Percentiles rank a stretch among this genome's conserved stretches.
phyloP scores from a whole-genome alignment of 1,140 invertebrate genomes.

The Lepidostoma basale region DNA sequence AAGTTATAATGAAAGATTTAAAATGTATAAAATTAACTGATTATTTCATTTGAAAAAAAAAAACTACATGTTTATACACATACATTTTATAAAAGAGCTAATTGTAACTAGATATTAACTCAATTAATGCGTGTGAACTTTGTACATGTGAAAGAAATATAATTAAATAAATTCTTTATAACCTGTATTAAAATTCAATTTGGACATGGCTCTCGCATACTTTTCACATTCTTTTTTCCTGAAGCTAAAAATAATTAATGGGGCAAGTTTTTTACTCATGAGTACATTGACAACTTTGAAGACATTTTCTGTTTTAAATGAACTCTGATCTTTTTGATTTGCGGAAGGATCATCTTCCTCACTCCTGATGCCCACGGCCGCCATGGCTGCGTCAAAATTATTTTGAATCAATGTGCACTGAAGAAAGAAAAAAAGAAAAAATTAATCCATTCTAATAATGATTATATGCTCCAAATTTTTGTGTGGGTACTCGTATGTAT shows the following conservation, averaged over 20 bases:
- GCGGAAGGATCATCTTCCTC: not conserved
- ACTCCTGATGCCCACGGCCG: constrained; percentile 66
- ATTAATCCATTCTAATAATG: too few species aligned
- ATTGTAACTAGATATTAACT: not conserved
- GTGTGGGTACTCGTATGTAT: too few species aligned
- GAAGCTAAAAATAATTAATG: constrained; percentile 98
- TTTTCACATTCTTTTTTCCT: constrained; percentile 98
- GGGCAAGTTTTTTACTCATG: constrained; percentile 96
- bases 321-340: not conserved
- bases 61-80: too few species aligned
- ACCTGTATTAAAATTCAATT: constrained; percentile 94
- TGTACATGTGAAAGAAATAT: not conserved
- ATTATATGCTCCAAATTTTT: too few species aligned
- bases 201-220: constrained; percentile 94
- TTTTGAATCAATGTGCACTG: constrained; percentile 18
- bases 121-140: not conserved
- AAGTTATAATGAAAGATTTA: too few species aligned
- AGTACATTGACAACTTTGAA: constrained; percentile 99
- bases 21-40: too few species aligned
- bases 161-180: constrained; percentile 41
- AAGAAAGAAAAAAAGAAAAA: too few species aligned
- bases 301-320: constrained; percentile 67
- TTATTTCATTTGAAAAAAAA: too few species aligned
- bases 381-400: constrained; percentile 96
- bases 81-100: too few species aligned